Conservation (phyloP, 2,888 invertebrate genomes). For the Lithophane leautieri region DNA sequence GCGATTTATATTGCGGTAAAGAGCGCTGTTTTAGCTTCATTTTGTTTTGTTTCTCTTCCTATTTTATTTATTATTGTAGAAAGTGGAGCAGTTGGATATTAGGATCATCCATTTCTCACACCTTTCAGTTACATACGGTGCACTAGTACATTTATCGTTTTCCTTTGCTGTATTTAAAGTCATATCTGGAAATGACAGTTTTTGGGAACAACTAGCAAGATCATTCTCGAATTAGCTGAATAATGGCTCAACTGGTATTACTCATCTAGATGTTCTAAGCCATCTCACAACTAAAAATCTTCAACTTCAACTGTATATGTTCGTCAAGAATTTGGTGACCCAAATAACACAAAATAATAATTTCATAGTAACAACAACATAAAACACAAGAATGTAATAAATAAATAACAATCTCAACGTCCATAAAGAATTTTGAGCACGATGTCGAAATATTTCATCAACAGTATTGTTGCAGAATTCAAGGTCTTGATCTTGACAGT, state of each 20-base stretch:
- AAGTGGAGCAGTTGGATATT: constrained; percentile 35
- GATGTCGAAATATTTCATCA: constrained; percentile 57
- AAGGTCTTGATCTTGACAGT: constrained; percentile 58
- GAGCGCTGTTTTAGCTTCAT: constrained; percentile 20
- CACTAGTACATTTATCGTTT: not conserved
- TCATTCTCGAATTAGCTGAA: too few species aligned
- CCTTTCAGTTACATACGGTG: not conserved
- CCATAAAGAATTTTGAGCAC: constrained; percentile 50
- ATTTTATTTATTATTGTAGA: constrained; percentile 30
- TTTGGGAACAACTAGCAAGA: not conserved
- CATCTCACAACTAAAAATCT: not conserved
- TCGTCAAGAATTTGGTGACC: not conserved
- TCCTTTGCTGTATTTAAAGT: not conserved
- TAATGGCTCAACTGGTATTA: too few species aligned
- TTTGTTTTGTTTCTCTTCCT: constrained; percentile 42
- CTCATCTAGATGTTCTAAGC: too few species aligned
- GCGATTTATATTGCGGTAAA: constrained; percentile 44
- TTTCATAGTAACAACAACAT: not conserved
- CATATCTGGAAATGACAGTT: too few species aligned
- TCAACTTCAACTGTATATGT: not conserved
- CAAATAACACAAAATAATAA: not conserved
- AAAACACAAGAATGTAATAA: constrained; percentile 19
- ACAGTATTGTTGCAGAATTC: constrained; percentile 48
- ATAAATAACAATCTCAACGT: constrained; percentile 17
- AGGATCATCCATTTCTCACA: not conserved